phyloP scores from a whole-genome alignment of 1,140 invertebrate genomes.

The Calosoma granatense region DNA sequence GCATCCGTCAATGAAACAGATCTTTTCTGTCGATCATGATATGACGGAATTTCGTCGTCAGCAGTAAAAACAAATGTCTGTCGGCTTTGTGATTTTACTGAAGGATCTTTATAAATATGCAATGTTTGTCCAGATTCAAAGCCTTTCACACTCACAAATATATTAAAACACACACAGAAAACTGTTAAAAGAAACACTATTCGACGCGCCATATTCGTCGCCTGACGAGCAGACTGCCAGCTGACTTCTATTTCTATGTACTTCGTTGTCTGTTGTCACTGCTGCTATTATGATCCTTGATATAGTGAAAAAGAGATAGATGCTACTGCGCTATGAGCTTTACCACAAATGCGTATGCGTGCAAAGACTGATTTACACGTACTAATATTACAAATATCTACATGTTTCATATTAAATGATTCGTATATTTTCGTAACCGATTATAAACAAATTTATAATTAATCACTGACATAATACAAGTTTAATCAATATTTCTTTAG shows the following conservation, averaged over 20 bases:
- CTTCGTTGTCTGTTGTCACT: too few relatives aligned
- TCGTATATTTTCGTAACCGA: too few relatives aligned
- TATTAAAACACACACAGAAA: not conserved
- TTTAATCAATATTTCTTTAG: too few relatives aligned
- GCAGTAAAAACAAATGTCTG: not conserved
- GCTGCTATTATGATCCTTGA: too few relatives aligned
- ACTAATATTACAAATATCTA: too few relatives aligned
- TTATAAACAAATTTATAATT: too few relatives aligned
- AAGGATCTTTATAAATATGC: not conserved
- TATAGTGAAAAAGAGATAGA: too few relatives aligned
- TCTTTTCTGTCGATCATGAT: not conserved
- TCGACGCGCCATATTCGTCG: not conserved
- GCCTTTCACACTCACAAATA: not conserved
- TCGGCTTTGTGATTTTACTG: not conserved
- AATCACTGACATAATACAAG: too few relatives aligned
- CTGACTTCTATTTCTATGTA: not conserved
- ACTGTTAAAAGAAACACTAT: not conserved
- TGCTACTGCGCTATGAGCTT: too few relatives aligned
- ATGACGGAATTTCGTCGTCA: not conserved
- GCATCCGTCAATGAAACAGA: not conserved
- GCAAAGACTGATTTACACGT: too few relatives aligned
- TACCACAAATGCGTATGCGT: too few relatives aligned
- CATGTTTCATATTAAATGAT: too few relatives aligned
- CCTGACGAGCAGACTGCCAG: not conserved
- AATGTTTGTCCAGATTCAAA: not conserved